Percentiles rank a stretch among this genome's conserved stretches.
Evolutionary conservation across 2,888 invertebrate genomes (phyloP).

Genomic region (Polydrusus pterygomalis): DNA sequence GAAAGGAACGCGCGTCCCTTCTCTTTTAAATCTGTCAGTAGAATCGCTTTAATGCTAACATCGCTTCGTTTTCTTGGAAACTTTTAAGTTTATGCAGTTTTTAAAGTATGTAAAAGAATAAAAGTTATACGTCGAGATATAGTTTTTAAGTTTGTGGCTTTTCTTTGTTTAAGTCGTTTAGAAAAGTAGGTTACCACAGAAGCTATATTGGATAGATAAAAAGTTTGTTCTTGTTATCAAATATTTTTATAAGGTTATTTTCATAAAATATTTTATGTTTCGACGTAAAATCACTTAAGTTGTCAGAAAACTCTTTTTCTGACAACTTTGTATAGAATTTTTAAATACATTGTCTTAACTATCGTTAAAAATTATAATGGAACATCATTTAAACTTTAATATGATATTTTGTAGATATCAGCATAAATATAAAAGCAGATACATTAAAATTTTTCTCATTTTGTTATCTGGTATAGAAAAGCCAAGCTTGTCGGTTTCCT

Average conservation of each 20-base stretch:
- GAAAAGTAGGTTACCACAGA: background rate
- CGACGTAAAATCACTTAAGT: background rate
- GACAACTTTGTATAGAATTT: background rate
- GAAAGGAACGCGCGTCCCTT: background rate
- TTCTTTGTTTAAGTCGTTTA: slow-evolving; percentile 7
- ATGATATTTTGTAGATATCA: no score
- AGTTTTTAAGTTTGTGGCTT: slow-evolving; percentile 6
- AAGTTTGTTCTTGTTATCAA: slow-evolving; percentile 7
- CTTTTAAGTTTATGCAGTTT: background rate
- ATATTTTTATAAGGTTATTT: slow-evolving; percentile 8
- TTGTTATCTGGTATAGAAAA: no score
- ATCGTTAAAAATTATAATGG: background rate
- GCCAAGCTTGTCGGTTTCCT: no score
- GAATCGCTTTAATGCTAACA: background rate
- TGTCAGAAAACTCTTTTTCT: slow-evolving; percentile 2
- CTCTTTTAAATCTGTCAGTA: background rate
- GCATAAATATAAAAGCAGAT: no score
- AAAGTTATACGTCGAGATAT: background rate
- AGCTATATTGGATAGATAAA: slow-evolving; percentile 11
- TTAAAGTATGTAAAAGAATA: slow-evolving; percentile 8
- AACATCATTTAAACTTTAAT: background rate
- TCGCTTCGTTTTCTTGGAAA: background rate
- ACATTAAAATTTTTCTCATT: no score
- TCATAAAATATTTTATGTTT: slow-evolving; percentile 13
- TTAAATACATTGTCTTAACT: background rate